phyloP scores from a whole-genome alignment of 1,140 invertebrate species.

The Zeugodacus cucurbitae region DNA sequence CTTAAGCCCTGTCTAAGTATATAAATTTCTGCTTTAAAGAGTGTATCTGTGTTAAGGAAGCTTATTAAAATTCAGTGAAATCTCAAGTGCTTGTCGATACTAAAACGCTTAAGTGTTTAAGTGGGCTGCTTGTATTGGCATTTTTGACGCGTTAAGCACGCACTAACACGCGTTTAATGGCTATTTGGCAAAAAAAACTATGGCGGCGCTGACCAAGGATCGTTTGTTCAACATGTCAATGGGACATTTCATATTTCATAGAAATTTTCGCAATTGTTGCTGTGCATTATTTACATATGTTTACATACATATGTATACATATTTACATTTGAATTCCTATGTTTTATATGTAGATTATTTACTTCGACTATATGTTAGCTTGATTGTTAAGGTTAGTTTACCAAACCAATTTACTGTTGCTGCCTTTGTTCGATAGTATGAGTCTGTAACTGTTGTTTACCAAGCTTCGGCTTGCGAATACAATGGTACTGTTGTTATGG shows the following conservation, averaged over 20 bases:
- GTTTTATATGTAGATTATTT: neutral
- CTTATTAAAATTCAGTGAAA: constrained; percentile 2
- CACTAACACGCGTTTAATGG: neutral
- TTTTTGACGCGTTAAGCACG: neutral
- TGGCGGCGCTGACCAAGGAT: neutral
- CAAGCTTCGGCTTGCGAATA: neutral
- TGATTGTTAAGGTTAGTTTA: neutral
- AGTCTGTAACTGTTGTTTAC: neutral
- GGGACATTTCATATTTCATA: neutral
- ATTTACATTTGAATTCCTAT: neutral
- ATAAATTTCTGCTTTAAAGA: neutral
- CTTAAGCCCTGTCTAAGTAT: neutral
- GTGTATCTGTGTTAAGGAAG: neutral
- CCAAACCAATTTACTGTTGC: neutral
- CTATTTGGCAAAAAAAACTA: neutral
- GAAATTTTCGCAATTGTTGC: neutral
- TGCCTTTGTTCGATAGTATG: neutral
- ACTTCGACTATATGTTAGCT: too few relatives aligned
- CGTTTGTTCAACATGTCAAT: neutral
- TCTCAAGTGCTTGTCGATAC: neutral
- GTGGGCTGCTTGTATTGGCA: neutral
- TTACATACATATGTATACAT: neutral
- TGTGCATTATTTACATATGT: neutral
- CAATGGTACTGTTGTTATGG: neutral
- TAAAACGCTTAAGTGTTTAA: neutral